Conservation (phyloP, 2,113 vertebrate species). For the Rhinopomastus cyanomelas region DNA sequence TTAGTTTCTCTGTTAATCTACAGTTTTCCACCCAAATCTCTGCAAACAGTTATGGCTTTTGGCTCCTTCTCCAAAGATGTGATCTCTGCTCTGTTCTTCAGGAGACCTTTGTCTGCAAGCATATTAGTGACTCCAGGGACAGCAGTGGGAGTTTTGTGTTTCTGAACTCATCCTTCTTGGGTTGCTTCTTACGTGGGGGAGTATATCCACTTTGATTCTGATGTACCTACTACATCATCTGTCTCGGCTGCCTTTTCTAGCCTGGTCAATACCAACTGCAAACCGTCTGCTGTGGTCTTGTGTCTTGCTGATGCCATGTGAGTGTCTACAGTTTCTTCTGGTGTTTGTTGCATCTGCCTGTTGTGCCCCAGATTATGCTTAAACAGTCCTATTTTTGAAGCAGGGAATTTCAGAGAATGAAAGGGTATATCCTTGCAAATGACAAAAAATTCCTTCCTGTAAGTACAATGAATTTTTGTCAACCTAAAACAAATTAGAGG, state of each 20-base stretch:
- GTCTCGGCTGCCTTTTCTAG: neutral
- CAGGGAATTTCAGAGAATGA: neutral
- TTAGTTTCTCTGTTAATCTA: neutral
- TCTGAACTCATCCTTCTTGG: neutral
- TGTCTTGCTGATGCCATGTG: neutral
- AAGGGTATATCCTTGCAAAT: neutral
- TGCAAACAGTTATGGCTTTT: neutral
- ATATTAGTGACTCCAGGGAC: neutral
- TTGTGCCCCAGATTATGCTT: neutral
- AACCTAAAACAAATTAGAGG: neutral
- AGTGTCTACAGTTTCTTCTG: neutral
- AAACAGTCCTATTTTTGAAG: neutral
- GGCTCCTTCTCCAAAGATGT: neutral
- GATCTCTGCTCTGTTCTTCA: neutral
- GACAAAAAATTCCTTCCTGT: neutral
- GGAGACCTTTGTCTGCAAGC: neutral
- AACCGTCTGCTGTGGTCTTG: neutral
- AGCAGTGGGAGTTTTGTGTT: neutral
- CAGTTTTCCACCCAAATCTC: neutral
- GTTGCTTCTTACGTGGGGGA: neutral
- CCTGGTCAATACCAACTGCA: neutral
- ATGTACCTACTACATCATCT: neutral
- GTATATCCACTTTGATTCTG: rapidly evolving
- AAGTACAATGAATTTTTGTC: neutral
- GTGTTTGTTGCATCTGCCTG: neutral